Evolutionary conservation across 2,888 invertebrate genomes (phyloP).

Genomic region (Pantelozetes paolii): DNA sequence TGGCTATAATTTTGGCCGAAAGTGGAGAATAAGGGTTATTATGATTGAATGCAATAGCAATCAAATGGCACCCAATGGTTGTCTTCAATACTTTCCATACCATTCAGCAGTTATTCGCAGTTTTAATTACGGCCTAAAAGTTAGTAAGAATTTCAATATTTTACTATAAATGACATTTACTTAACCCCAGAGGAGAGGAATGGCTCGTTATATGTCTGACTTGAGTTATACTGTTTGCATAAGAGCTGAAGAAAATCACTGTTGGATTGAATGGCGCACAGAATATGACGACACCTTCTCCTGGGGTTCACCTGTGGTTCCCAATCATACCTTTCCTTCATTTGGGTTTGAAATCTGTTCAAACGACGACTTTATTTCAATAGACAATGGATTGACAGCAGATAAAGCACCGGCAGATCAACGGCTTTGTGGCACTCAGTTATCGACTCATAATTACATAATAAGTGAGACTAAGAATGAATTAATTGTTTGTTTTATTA

Average conservation of each 20-base stretch:
- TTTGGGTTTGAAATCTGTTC: not conserved
- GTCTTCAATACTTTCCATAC: slow-evolving; percentile 29
- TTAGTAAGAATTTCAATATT: not conserved
- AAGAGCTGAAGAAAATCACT: not conserved
- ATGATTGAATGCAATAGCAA: slow-evolving; percentile 4
- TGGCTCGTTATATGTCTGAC: slow-evolving; percentile 9
- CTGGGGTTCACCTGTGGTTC: not conserved
- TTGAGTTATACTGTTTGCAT: slow-evolving; percentile 14
- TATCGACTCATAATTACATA: not conserved
- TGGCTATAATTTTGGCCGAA: not conserved
- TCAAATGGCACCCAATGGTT: slow-evolving; percentile 22
- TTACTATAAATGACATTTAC: not conserved
- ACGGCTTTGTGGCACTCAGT: not conserved
- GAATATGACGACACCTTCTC: slow-evolving; percentile 2
- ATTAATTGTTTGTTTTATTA: not conserved
- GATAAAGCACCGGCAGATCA: not conserved
- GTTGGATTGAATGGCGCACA: slow-evolving; percentile 3
- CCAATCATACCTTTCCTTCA: not conserved
- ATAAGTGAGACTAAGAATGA: not conserved
- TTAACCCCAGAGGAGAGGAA: not conserved
- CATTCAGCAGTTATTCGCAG: slow-evolving; percentile 7
- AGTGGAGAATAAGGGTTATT: slow-evolving; percentile 29
- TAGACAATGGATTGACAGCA: not conserved
- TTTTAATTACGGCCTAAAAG: slow-evolving; percentile 20
- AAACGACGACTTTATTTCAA: slow-evolving; percentile 1